Evolutionary conservation across 2,113 vertebrate species (phyloP), one percentile per base, ranked within the genome.

Genomic region (Hylia prasina): DNA sequence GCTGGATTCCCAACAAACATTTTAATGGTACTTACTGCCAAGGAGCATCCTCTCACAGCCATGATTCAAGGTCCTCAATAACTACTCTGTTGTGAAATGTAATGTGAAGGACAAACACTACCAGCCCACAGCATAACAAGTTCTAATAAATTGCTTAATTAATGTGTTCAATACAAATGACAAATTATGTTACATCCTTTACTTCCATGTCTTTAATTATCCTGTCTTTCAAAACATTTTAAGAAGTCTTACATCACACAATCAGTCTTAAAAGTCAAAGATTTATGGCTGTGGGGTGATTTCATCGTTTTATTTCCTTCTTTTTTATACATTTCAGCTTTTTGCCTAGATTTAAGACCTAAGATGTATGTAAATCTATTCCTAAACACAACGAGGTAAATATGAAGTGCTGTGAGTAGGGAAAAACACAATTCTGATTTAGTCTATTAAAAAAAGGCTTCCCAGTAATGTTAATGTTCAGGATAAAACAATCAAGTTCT

Each of bases 141-240:
- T 75, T 83, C 86, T 68, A 92, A 94, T 87, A 92, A 96, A 93
- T 71, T 84, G 77, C 83, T 78, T 93, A 95, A 97, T 96, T 95
- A 89, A 77, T 78, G 71, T 37, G 79, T 78, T 93, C 68, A 68
- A 75, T 84, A 89, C 72, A 86, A 89, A 87, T 75, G 80, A 96
- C 80, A 94, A 97, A 90, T 97, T 94, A 87, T 28, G 40, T 89
- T 92, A 92, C 83, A 95, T 82, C 60, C 51, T 94, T 94, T 89
- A 78, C 60, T 89, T 90, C 64, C 51, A 90, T 25, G 72, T 60
- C 94, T 96, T 93, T 89, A 93, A 94, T 96, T 96, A 94, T 58
- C 42, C 39, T 63, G 51, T 83, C 79, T 93, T 95, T 89, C 86
- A 92, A 90, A 94, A 91, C 70, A 90, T 86, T 94, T 83, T 86